Evolutionary conservation across 2,888 invertebrate species (phyloP), one percentile per base, ranked within the genome.

Genomic region (Fragum fragum): DNA sequence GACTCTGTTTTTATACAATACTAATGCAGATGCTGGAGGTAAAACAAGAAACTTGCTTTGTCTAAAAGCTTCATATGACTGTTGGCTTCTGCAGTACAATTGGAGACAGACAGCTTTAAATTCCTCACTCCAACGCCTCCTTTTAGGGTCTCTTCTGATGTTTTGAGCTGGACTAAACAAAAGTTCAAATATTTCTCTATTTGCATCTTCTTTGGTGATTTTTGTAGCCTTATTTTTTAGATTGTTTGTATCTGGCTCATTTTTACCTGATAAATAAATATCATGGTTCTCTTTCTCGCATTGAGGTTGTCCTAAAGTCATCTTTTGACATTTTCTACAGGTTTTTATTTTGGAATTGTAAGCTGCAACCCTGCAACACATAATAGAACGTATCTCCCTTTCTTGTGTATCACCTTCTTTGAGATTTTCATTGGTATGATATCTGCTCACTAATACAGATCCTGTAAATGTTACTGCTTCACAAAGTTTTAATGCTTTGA

Each of bases 81-180:
- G 61, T 6, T 76, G 77, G 29, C 74, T 77, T 21, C 61, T 69
- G 26, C 63, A 53, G 52, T 69, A 81, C 55, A 63, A 57, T 23
- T 76, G 73, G 36, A 81, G 36, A 55, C 73, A 76, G 16, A 74
- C 63, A 28, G 53, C 9, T 18, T 69, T 73, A 0, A 77, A 55
- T 5, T 18, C n/a, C 36, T 81, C 23, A 23, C 18, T 55, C 81
- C 76, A 81, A 9, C 81, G 29, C 53, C 80, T 63, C 1, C 80
- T 76, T 42, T 57, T 72, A 7, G 80, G 76, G 28, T 81, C 71
- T 63, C 77, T 36, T 32, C 61, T 26, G 29, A 53, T 32, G 61
- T 81, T 81, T 70, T 69, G n/a, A 21, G 74, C 81, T 36, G 77
- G 76, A 26, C 53, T 68, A n/a, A 71, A 39, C 28, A 81, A 29